These are phyloP conservation scores for Philotrypesis tridentata DNA, from an alignment of 1,140 invertebrate species.

Conservation along the genomic window DNA sequence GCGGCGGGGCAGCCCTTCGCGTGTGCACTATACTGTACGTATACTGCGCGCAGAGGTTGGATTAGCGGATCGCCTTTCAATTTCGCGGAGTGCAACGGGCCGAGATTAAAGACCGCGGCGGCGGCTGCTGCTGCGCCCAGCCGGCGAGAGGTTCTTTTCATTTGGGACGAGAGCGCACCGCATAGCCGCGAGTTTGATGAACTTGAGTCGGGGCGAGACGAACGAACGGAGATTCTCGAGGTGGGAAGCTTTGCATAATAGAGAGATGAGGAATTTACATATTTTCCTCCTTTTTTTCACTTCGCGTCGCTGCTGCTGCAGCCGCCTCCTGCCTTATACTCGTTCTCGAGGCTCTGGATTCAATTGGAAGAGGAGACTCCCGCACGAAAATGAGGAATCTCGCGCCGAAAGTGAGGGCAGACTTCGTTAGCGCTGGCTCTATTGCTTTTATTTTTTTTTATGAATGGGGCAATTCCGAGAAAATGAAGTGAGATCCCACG, in stretches of 20 bases:
- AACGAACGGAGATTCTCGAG: neutral
- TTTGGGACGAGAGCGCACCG: neutral
- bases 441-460: conserved; percentile 8
- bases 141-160: conserved; percentile 34
- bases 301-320: neutral
- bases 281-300: conserved; percentile 31
- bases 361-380: neutral
- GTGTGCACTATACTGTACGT: neutral
- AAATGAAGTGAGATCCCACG: neutral
- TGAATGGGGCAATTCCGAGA: neutral
- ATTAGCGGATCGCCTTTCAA: conserved; percentile 60
- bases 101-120: conserved; percentile 42
- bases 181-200: conserved; percentile 40
- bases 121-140: neutral
- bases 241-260: conserved; percentile 36
- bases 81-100: conserved; percentile 50
- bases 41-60: no score
- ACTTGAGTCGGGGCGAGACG: neutral
- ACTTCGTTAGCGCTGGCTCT: neutral
- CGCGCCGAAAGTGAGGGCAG: neutral
- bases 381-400: conserved; percentile 31
- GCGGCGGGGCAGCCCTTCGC: neutral
- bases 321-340: neutral
- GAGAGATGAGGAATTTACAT: conserved; percentile 38
- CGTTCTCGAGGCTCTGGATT: conserved; percentile 6